Evolutionary conservation across 2,888 invertebrate genomes (phyloP).

Genomic region (Lamproptera curius): DNA sequence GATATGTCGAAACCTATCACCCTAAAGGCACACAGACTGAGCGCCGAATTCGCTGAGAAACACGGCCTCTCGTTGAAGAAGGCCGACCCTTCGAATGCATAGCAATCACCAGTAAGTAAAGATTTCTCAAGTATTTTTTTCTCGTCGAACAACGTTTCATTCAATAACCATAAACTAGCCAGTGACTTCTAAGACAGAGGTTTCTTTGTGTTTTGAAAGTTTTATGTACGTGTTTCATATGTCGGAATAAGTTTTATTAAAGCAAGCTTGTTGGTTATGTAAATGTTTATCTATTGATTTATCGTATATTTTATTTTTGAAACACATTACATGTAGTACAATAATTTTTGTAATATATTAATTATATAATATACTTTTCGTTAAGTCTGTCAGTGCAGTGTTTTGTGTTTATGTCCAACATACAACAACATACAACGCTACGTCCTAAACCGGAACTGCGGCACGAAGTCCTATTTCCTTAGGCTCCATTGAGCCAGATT

Average conservation of each 20-base stretch:
- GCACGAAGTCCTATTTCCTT: conserved; percentile 16
- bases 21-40: conserved; percentile 70
- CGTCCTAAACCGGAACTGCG: conserved; percentile 20
- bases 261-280: too few species aligned
- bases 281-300: too few species aligned
- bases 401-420: conserved; percentile 2
- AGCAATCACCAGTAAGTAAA: conserved; percentile 72
- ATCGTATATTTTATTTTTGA: too few species aligned
- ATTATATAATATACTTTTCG: too few species aligned
- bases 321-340: too few species aligned
- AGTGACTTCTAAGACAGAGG: too few species aligned
- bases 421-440: neutral
- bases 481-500: conserved; percentile 1
- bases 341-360: too few species aligned
- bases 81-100: conserved; percentile 62
- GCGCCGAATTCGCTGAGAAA: conserved; percentile 72
- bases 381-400: conserved; percentile 8
- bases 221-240: too few species aligned
- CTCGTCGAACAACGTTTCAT: too few species aligned
- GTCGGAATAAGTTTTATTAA: too few species aligned
- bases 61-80: conserved; percentile 62
- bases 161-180: too few species aligned
- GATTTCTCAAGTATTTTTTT: neutral
- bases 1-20: conserved; percentile 71
- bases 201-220: too few species aligned